Percentiles rank a stretch among this genome's conserved stretches.
phyloP scores from a whole-genome alignment of 2,113 vertebrate species.

The Nannospalax galili region DNA sequence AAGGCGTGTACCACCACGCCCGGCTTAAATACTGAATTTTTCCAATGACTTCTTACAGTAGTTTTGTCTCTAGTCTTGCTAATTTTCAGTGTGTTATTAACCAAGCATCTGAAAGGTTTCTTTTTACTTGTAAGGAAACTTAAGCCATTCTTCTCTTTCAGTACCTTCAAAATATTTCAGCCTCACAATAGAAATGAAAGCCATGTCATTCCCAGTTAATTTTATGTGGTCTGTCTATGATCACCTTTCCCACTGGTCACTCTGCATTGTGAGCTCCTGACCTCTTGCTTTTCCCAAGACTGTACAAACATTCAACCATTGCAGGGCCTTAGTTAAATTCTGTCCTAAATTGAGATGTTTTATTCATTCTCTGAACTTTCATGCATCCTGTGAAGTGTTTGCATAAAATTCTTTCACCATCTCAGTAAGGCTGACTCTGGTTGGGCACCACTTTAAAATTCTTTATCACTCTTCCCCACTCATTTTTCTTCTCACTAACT shows the following conservation, averaged over 20 bases:
- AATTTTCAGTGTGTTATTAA: background rate
- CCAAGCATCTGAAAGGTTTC: background rate
- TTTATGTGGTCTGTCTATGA: background rate
- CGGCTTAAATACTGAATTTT: too few relatives aligned
- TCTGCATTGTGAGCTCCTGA: background rate
- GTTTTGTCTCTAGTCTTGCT: background rate
- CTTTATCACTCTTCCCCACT: background rate
- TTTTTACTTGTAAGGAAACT: background rate
- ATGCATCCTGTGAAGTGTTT: background rate
- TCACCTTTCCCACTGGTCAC: background rate
- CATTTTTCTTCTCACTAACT: background rate
- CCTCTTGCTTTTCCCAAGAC: background rate
- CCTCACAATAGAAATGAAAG: background rate
- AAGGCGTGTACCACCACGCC: too few relatives aligned
- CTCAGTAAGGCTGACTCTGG: background rate
- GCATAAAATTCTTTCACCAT: background rate
- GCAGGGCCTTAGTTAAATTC: background rate
- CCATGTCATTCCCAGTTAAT: fast-evolving
- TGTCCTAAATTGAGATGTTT: background rate
- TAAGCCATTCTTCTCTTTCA: background rate
- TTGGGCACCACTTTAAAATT: background rate
- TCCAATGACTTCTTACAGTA: background rate
- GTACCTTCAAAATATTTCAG: background rate
- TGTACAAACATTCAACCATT: fast-evolving
- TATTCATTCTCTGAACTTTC: background rate